Percentiles rank a stretch among this genome's conserved stretches.
phyloP scores from a whole-genome alignment of 2,888 invertebrate genomes.

The Drosophila cracens region DNA sequence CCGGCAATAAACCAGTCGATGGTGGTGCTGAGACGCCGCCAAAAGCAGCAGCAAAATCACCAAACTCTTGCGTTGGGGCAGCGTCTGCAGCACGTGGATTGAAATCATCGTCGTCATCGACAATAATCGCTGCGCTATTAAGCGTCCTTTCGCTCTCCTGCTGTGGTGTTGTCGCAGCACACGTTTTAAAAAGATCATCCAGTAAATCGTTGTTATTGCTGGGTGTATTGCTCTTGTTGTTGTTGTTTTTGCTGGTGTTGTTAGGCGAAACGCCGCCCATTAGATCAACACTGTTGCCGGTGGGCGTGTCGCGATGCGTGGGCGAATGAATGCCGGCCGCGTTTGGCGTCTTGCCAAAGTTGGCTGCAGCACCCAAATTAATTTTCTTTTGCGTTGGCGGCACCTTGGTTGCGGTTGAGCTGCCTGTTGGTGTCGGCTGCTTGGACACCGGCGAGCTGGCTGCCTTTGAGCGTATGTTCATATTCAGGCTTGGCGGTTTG shows the following conservation, averaged over 20 bases:
- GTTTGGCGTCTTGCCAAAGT: slow-evolving; percentile 87
- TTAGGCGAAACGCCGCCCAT: slow-evolving; percentile 72
- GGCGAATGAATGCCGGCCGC: slow-evolving; percentile 84
- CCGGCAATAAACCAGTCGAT: slow-evolving; percentile 57
- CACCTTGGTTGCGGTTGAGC: slow-evolving; percentile 54
- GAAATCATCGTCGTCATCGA: slow-evolving; percentile 85
- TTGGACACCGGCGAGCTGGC: slow-evolving; percentile 78
- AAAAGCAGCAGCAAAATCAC: slow-evolving; percentile 92
- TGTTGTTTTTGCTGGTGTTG: slow-evolving; percentile 37
- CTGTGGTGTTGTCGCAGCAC: slow-evolving; percentile 77
- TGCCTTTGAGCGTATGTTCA: slow-evolving; percentile 80
- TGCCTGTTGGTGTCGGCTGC: slow-evolving; percentile 53
- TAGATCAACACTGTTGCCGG: slow-evolving; percentile 67
- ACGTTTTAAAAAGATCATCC: slow-evolving; percentile 87
- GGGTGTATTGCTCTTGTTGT: slow-evolving; percentile 68
- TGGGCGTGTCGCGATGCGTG: slow-evolving; percentile 85
- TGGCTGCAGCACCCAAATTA: slow-evolving; percentile 89
- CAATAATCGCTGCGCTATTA: slow-evolving; percentile 86
- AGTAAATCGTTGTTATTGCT: slow-evolving; percentile 85
- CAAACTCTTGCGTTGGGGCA: slow-evolving; percentile 87
- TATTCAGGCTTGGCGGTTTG: slow-evolving; percentile 77
- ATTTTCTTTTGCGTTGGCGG: slow-evolving; percentile 86
- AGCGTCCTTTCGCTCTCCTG: slow-evolving; percentile 64
- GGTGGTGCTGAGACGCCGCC: slow-evolving; percentile 74
- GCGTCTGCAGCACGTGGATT: slow-evolving; percentile 85